Evolutionary conservation across 1,140 invertebrate species (phyloP).

Genomic region (Achatina immaculata): DNA sequence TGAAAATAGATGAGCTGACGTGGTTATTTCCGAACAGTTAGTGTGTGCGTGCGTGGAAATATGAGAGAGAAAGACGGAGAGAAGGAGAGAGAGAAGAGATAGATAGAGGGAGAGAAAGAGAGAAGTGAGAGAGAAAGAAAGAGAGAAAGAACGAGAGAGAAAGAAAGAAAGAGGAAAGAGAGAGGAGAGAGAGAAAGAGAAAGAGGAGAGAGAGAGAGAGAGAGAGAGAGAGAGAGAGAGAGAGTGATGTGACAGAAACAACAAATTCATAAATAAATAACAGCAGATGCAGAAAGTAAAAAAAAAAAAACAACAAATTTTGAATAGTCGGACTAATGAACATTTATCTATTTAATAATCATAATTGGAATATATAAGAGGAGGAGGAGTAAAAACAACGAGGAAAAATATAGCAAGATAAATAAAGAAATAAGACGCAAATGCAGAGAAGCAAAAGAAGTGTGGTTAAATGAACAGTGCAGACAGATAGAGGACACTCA

Average conservation of each 20-base stretch:
- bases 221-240: background rate
- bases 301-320: background rate
- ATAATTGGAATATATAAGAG: background rate
- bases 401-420: too few species aligned
- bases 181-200: background rate
- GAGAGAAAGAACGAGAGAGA: background rate
- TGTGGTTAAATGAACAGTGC: too few species aligned
- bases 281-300: background rate
- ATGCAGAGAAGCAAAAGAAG: too few species aligned
- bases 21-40: too few species aligned
- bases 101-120: background rate
- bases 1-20: too few species aligned
- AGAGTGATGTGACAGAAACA: background rate
- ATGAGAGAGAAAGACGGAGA: background rate
- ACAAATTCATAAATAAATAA: too few species aligned
- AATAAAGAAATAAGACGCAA: too few species aligned
- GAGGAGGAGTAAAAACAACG: too few species aligned
- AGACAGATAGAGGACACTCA: too few species aligned
- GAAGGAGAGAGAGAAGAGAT: background rate
- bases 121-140: background rate
- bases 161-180: background rate
- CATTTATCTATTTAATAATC: background rate
- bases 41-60: too few species aligned
- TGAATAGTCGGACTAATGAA: background rate
- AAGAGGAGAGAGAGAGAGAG: background rate